Evolutionary conservation across 2,888 invertebrate genomes (phyloP).

Genomic region (Idaea aversata): DNA sequence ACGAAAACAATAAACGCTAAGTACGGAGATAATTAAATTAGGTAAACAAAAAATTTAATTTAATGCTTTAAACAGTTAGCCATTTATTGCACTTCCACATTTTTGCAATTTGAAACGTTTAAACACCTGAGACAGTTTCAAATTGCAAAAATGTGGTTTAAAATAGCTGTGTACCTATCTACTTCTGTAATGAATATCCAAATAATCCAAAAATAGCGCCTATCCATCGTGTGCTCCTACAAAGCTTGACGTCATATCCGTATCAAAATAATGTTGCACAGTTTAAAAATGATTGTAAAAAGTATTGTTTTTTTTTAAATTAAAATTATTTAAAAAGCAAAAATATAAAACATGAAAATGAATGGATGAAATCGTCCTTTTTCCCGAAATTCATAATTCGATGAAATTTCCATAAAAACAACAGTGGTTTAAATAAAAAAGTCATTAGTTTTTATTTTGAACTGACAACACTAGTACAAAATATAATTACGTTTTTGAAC

Average conservation of each 20-base stretch:
- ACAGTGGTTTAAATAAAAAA: not conserved
- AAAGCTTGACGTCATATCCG: conserved; percentile 59
- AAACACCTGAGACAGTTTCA: conserved; percentile 65
- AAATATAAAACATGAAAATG: not conserved
- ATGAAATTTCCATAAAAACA: not conserved
- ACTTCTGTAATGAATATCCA: conserved; percentile 56
- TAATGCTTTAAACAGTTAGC: not conserved
- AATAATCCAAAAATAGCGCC: conserved; percentile 77
- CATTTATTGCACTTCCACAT: conserved; percentile 12
- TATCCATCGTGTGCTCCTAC: conserved; percentile 37
- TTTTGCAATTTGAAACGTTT: not conserved
- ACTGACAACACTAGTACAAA: conserved; percentile 18
- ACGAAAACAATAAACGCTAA: no score
- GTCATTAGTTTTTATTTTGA: conserved; percentile 23
- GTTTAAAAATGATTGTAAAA: conserved; percentile 8
- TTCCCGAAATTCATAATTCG: not conserved
- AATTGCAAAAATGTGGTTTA: conserved; percentile 74
- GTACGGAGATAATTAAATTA: no score
- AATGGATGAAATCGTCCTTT: not conserved
- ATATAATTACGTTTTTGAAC: conserved; percentile 46
- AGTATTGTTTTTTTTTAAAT: not conserved
- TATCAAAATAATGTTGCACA: conserved; percentile 45
- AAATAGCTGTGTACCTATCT: conserved; percentile 63
- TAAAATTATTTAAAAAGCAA: not conserved
- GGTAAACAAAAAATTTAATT: no score